Conservation (phyloP, 2,888 invertebrate genomes). For the Drosophila phalerata region DNA sequence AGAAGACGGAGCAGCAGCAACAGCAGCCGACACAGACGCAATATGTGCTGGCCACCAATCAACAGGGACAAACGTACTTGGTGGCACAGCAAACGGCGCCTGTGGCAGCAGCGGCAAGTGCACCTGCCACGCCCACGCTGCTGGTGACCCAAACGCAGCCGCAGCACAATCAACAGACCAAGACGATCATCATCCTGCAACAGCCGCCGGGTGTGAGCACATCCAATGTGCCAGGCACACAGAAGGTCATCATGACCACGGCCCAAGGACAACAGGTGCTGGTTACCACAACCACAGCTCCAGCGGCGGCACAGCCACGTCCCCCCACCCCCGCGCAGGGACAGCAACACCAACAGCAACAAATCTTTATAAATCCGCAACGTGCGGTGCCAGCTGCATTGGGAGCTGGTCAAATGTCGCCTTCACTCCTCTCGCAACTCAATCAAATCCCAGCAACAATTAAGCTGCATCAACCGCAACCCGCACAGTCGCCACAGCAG, state of each 20-base stretch:
- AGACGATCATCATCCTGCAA: slow-evolving; percentile 90
- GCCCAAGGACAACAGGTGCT: slow-evolving; percentile 89
- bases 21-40: slow-evolving; percentile 82
- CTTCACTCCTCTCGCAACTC: slow-evolving; percentile 82
- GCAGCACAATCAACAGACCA: slow-evolving; percentile 89
- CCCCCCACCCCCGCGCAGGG: slow-evolving; percentile 17
- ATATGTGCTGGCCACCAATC: slow-evolving; percentile 85
- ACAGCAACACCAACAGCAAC: slow-evolving; percentile 52
- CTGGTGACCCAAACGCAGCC: slow-evolving; percentile 90
- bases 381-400: slow-evolving; percentile 81
- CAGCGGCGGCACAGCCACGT: slow-evolving; percentile 56
- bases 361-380: slow-evolving; percentile 65
- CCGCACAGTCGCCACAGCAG: slow-evolving; percentile 51
- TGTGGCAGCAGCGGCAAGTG: slow-evolving; percentile 87
- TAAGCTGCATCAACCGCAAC: slow-evolving; percentile 86
- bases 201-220: slow-evolving; percentile 86
- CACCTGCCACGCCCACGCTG: slow-evolving; percentile 87
- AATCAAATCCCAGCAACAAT: slow-evolving; percentile 85
- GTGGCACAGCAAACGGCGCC: slow-evolving; percentile 87
- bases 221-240: slow-evolving; percentile 76
- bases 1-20: slow-evolving; percentile 65
- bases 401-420: slow-evolving; percentile 87
- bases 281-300: slow-evolving; percentile 85
- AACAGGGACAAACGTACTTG: slow-evolving; percentile 88
- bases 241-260: slow-evolving; percentile 89